Base-by-base conservation (phyloP, 64 coral and sea anemone species). In the Montipora capricornis region DNA sequence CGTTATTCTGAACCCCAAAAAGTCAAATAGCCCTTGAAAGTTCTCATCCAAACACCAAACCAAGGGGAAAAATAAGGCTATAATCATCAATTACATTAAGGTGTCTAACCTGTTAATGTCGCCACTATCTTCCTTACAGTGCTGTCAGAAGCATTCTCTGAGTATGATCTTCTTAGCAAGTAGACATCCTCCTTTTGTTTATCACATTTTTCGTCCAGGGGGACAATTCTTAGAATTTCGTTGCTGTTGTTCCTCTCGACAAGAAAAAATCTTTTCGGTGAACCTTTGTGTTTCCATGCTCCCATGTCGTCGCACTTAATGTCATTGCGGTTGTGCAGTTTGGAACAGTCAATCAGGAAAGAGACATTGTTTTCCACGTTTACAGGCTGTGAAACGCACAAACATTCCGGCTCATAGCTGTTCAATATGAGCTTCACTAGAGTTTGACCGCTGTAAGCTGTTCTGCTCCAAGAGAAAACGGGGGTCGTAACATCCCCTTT, bases 231-330 rank as follows among this genome's bases (percentile, higher is more conserved):
- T 14, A 74, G 17, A 29, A 88, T 88, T 19, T 88, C 47, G 86
- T 74, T 53, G 49, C 10, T 2, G 4, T 48, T 88, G 15, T 49
- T 74, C 47, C 48, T 55, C 15, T 73, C 73, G 14, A 71, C 68
- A 51, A 16, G 47, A 19, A 88, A 71, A 49, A 53, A 88, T 50
- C 68, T 75, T 74, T 88, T 89, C 49, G 87, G 87, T 77, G 87
- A 89, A 68, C 87, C 87, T 26, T 89, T 89, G 87, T 89, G 81
- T 64, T 84, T 68, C 81, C 81, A 84, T 12, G 15, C 50, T 22
- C 81, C 81, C 53, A 84, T 84, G 10, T 84, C 57, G 64, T 84
- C 81, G 64, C 29, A 47, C 66, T 87, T 87, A 7, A 69, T 17
- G 66, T 87, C 64, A 17, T 87, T 58, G 9, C 37, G 64, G 11